phyloP scores from a whole-genome alignment of 2,797 vertebrate species.

The Pantherophis alleghaniensis region DNA sequence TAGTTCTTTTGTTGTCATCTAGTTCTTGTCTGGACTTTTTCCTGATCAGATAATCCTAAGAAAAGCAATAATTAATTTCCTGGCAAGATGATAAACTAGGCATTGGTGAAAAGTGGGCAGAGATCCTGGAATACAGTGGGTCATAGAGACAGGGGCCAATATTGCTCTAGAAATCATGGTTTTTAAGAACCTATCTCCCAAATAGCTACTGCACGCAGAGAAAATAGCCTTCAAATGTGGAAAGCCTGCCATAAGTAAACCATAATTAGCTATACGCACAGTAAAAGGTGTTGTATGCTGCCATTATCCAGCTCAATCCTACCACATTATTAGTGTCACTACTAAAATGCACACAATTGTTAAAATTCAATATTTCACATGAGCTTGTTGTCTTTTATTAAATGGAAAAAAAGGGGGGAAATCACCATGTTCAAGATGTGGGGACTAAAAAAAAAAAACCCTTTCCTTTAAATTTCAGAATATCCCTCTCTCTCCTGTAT shows the following conservation, averaged over 20 bases:
- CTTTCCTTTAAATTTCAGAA: not conserved
- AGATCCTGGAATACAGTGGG: not conserved
- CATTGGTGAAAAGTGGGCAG: not conserved
- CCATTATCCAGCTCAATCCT: not conserved
- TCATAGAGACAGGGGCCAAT: not conserved
- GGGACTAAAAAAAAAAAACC: not conserved
- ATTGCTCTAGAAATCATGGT: not conserved
- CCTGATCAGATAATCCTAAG: not conserved
- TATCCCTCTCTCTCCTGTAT: too few relatives aligned
- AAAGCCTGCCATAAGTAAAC: not conserved
- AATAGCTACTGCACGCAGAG: not conserved
- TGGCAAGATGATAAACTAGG: not conserved
- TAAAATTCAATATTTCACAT: not conserved
- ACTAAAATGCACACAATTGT: not conserved
- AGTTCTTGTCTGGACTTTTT: not conserved
- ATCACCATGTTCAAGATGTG: not conserved
- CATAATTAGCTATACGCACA: not conserved
- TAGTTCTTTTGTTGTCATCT: not conserved
- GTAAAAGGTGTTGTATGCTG: not conserved
- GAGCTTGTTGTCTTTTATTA: not conserved
- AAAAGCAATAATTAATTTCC: not conserved
- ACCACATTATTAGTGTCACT: not conserved
- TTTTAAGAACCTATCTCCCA: not conserved
- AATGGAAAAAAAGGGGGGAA: not conserved
- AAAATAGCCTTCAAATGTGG: not conserved